These are phyloP conservation scores for Neria commutata DNA, from an alignment of 2,888 invertebrate species.

Conservation along the genomic window DNA sequence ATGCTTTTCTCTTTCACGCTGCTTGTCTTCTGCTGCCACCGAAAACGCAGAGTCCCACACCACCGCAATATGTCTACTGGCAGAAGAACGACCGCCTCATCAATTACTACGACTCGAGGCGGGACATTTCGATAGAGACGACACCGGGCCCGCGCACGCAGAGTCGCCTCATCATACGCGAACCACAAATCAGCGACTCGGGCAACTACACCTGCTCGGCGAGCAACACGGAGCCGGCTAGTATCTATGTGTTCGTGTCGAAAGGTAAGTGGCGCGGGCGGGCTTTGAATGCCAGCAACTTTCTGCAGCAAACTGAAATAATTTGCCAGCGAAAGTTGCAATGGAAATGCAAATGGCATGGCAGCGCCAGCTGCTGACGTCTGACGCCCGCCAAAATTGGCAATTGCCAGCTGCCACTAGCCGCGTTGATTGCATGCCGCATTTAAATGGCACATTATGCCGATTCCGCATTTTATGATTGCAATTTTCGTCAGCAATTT, in stretches of 20 bases:
- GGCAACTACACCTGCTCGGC: slow-evolving; percentile 92
- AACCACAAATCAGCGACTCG: slow-evolving; percentile 83
- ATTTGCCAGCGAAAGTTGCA: too few relatives aligned
- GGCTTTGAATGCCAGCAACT: too few relatives aligned
- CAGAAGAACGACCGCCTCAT: slow-evolving; percentile 94
- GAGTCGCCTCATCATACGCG: slow-evolving; percentile 81
- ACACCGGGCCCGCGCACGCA: slow-evolving; percentile 85
- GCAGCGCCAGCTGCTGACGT: too few relatives aligned
- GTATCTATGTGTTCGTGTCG: slow-evolving; percentile 88
- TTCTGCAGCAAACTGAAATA: too few relatives aligned
- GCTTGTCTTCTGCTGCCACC: too few relatives aligned
- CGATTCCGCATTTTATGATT: neutral
- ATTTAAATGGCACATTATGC: slow-evolving; percentile 10
- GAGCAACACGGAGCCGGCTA: slow-evolving; percentile 87
- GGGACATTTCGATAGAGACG: slow-evolving; percentile 81
- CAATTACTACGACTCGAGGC: slow-evolving; percentile 86
- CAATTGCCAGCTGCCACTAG: neutral
- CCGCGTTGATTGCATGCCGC: too few relatives aligned
- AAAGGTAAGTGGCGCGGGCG: slow-evolving; percentile 71
- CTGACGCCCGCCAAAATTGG: neutral
- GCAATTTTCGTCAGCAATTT: slow-evolving; percentile 20
- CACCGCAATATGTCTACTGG: slow-evolving; percentile 95
- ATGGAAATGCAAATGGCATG: too few relatives aligned
- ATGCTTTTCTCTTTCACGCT: too few relatives aligned
- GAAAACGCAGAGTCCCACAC: slow-evolving; percentile 88